A percentile compares a stretch with the other conserved stretches of the same genome.
Evolutionary conservation across 1,140 invertebrate species (phyloP).

Genomic region (Caenorhabditis elegans): DNA sequence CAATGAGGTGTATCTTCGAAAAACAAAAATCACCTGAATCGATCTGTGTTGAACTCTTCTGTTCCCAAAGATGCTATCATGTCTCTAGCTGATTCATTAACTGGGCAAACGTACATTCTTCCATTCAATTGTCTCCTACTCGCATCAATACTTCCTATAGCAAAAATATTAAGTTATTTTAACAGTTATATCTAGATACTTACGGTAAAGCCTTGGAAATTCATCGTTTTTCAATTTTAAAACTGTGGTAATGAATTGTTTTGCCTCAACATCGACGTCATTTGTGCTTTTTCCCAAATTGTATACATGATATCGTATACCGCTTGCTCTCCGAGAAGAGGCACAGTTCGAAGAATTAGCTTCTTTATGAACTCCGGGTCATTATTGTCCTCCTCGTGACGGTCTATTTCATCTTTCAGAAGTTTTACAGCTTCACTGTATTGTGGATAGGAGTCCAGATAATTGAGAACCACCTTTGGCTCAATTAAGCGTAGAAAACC

Average conservation of each 20-base stretch:
- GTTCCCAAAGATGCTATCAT: neutral
- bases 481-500: neutral
- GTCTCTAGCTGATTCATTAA: neutral
- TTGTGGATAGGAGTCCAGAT: neutral
- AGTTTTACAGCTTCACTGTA: neutral
- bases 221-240: neutral
- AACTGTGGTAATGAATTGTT: neutral
- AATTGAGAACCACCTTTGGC: neutral
- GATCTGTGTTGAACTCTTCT: neutral
- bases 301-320: neutral
- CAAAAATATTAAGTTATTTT: neutral
- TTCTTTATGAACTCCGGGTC: neutral
- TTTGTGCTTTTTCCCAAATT: neutral
- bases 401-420: neutral
- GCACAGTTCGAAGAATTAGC: neutral
- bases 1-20: no score
- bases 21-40: no score
- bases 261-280: neutral
- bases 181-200: neutral
- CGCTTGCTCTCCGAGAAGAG: neutral
- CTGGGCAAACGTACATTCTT: neutral
- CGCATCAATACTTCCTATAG: neutral
- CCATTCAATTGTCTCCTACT: no score
- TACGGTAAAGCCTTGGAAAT: neutral
- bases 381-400: neutral